Percentiles rank a stretch among this genome's conserved stretches.
phyloP scores from a whole-genome alignment of 2,797 vertebrate species.

The Hephaestus fuliginosus region DNA sequence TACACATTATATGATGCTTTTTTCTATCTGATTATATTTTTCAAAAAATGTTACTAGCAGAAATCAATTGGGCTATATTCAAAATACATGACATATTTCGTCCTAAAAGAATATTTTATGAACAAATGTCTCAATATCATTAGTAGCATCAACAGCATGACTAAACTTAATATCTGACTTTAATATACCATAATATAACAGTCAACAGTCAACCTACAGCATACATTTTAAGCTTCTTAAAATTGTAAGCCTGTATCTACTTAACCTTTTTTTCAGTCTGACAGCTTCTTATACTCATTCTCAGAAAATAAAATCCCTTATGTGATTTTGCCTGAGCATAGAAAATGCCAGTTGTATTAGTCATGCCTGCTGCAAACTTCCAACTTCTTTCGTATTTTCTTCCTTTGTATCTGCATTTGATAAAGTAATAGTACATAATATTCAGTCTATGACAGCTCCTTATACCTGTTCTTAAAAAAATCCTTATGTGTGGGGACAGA shows the following conservation, averaged over 20 bases:
- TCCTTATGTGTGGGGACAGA: neutral
- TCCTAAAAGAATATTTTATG: neutral
- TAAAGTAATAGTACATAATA: neutral
- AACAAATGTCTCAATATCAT: neutral
- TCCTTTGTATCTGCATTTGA: conserved; percentile 9
- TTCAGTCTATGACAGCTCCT: neutral
- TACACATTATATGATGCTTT: neutral
- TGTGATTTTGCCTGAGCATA: conserved; percentile 10
- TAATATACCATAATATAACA: neutral
- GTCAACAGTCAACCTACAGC: neutral
- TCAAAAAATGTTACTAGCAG: neutral
- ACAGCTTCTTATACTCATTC: neutral
- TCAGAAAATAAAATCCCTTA: neutral
- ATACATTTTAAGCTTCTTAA: conserved; percentile 14
- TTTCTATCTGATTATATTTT: neutral
- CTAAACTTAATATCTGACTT: neutral
- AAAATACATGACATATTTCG: neutral
- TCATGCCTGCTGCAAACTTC: neutral
- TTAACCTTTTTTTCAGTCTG: neutral
- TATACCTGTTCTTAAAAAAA: neutral
- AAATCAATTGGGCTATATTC: neutral
- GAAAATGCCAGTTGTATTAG: conserved; percentile 11
- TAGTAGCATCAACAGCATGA: neutral
- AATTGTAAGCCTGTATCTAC: conserved; percentile 27
- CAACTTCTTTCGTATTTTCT: neutral